These are phyloP conservation scores for Poeciliopsis gracilis DNA, from an alignment of 2,797 vertebrate genomes.

Conservation along the genomic window DNA sequence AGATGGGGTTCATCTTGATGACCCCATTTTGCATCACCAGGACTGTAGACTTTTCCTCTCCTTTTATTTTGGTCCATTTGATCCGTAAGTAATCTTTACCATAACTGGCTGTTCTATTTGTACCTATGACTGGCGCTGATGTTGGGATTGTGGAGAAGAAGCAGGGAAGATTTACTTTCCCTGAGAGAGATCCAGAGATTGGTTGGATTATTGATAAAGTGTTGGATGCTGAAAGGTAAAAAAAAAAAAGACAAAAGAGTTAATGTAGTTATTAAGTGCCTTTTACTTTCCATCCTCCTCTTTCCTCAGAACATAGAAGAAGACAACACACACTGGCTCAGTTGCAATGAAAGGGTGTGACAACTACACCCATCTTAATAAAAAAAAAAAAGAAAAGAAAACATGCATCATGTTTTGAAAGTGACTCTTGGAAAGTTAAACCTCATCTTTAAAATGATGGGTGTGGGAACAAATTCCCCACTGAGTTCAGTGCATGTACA, in stretches of 20 bases:
- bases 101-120: slow-evolving; percentile 52
- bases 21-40: slow-evolving; percentile 92
- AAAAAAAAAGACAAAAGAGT: slow-evolving; percentile 4
- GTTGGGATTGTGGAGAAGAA: slow-evolving; percentile 90
- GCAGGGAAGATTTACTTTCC: slow-evolving; percentile 91
- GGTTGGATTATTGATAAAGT: slow-evolving; percentile 71
- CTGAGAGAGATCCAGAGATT: slow-evolving; percentile 89
- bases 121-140: slow-evolving; percentile 79
- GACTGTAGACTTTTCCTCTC: slow-evolving; percentile 87
- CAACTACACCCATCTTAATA: slow-evolving; percentile 63
- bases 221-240: slow-evolving; percentile 66
- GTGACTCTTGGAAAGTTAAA: slow-evolving; percentile 67
- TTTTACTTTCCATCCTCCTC: neutral
- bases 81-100: slow-evolving; percentile 88
- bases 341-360: slow-evolving; percentile 59
- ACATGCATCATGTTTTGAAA: slow-evolving; percentile 65
- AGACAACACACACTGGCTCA: slow-evolving; percentile 33
- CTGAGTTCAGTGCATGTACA: slow-evolving; percentile 34
- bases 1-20: slow-evolving; percentile 90
- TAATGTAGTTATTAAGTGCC: slow-evolving; percentile 11
- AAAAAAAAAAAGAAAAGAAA: slow-evolving; percentile 55
- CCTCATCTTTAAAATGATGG: slow-evolving; percentile 65
- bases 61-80: slow-evolving; percentile 95
- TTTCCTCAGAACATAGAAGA: slow-evolving; percentile 24
- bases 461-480: slow-evolving; percentile 58